Conservation (phyloP, 2,113 vertebrate genomes). For the Bombycilla garrulus region DNA sequence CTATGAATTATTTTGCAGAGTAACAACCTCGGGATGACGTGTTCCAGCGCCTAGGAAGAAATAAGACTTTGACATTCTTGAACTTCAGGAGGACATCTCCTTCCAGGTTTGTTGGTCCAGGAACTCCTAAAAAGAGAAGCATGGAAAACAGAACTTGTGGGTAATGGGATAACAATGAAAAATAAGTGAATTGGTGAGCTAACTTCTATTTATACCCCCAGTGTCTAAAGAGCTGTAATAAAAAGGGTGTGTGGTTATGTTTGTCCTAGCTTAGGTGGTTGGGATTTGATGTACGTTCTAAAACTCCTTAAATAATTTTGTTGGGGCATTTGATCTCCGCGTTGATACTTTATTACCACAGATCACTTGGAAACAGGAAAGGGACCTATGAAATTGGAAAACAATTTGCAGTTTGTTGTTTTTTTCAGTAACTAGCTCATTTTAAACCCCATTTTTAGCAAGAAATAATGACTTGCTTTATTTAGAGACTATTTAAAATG, state of each 20-base stretch:
- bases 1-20: background rate
- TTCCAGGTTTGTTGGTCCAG: background rate
- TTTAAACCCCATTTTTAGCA: slow-evolving; percentile 19
- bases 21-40: background rate
- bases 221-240: background rate
- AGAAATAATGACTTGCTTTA: slow-evolving; percentile 37
- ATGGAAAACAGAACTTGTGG: background rate
- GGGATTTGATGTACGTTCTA: background rate
- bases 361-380: background rate
- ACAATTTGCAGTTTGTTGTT: background rate
- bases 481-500: slow-evolving; percentile 35
- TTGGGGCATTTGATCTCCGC: background rate
- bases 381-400: background rate
- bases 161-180: background rate
- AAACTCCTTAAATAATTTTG: background rate
- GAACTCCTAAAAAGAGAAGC: background rate
- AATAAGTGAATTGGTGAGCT: background rate
- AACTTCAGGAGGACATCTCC: background rate
- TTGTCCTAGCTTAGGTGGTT: background rate
- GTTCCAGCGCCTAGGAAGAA: background rate
- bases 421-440: background rate
- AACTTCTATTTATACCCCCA: background rate
- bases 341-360: background rate
- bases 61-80: background rate
- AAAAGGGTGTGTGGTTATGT: background rate